phyloP scores from a whole-genome alignment of 2,888 invertebrate species.

The Aspidapion aeneum region DNA sequence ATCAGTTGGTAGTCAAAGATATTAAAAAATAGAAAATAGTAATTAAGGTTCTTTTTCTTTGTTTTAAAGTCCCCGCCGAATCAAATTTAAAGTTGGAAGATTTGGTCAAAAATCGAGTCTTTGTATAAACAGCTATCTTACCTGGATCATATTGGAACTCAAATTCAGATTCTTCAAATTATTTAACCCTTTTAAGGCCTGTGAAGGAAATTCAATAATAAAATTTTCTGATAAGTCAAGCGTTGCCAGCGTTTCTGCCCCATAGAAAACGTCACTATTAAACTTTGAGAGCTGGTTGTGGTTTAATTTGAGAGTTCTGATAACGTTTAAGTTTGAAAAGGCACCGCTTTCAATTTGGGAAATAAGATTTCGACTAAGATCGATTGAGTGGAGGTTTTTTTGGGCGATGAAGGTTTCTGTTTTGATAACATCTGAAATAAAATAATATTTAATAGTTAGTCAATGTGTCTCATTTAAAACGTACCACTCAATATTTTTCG shows the following conservation, averaged over 20 bases:
- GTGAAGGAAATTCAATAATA: constrained; percentile 74
- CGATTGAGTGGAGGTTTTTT: constrained; percentile 66
- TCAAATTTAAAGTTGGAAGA: too few relatives aligned
- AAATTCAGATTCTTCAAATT: constrained; percentile 72
- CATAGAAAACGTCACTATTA: constrained; percentile 80
- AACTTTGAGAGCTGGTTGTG: constrained; percentile 76
- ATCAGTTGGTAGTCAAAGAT: too few relatives aligned
- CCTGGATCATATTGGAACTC: constrained; percentile 82
- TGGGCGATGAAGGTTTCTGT: constrained; percentile 66
- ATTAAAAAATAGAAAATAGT: too few relatives aligned
- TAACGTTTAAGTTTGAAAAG: constrained; percentile 62
- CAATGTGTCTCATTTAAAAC: too few relatives aligned
- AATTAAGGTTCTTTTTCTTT: too few relatives aligned
- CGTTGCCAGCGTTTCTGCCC: constrained; percentile 70
- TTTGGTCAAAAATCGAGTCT: too few relatives aligned
- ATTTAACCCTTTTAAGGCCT: constrained; percentile 67
- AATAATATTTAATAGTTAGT: too few relatives aligned
- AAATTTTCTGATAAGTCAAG: constrained; percentile 87
- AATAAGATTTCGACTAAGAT: constrained; percentile 77
- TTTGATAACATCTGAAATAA: constrained; percentile 61
- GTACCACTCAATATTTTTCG: too few relatives aligned
- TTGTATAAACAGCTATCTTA: constrained; percentile 42
- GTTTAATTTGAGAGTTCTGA: constrained; percentile 68
- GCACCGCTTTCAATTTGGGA: constrained; percentile 72
- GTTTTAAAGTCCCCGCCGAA: too few relatives aligned